Evolutionary conservation across 2,888 invertebrate species (phyloP), one percentile per base, ranked within the genome.

Genomic region (Hydrotaea cyrtoneurina): DNA sequence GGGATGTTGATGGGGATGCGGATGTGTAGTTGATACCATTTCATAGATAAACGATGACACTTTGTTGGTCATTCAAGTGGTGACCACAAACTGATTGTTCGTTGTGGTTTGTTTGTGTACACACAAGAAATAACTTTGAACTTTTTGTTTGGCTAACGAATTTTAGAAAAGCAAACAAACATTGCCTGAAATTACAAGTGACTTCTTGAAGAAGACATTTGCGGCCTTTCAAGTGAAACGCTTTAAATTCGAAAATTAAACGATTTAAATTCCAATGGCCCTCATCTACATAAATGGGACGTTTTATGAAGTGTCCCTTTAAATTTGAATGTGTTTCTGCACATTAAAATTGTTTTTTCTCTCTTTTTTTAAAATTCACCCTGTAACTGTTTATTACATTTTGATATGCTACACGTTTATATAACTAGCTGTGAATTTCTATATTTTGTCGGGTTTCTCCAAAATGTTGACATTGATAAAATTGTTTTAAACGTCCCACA

Each of bases 31-130:
- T 80, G 78, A 50, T 78, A 23, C 64, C 46, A 81, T 80, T 69
- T 75, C 71, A 72, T 36, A 78, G 80, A 84, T 84, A 84, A 84
- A 78, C 75, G 80, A 78, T 76, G 80, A 81, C 81, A 84, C 78
- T 81, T 78, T 78, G 81, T 81, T 80, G 64, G 84, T 76, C 74
- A 78, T 76, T 81, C 75, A 76, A 84, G 78, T 50, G 66, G 75
- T 81, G 78, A 76, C 84, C 80, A 76, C 80, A 84, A 74, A 78
- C 78, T 78, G 80, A 81, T 78, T 84, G 78, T 78, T 72, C 81
- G 78, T 81, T 84, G 84, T 66, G 84, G 84, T 81, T 69, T 69
- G 31, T 62, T 59, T 84, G 78, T 81, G 78, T 66, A 69, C 31
- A 53, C 55, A 66, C 62, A 59, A 39, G 23, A 69, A 43, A 46